A percentile compares a stretch with the other conserved stretches of the same genome.
Conservation (phyloP, 1,140 invertebrate genomes). For the Zophobas atratus region DNA sequence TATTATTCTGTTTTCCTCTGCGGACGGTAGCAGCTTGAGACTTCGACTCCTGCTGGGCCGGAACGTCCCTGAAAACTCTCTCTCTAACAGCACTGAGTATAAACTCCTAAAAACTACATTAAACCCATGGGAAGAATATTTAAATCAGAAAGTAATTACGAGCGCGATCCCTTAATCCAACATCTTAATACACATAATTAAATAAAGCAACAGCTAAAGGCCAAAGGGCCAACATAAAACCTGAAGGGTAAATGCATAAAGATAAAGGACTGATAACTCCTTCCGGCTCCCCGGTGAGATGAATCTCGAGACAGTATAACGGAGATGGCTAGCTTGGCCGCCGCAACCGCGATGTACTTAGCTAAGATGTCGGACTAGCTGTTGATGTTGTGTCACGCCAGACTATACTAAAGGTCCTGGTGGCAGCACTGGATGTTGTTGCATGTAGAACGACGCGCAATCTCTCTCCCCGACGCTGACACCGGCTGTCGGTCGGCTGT, state of each 20-base stretch:
- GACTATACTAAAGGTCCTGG: constrained; percentile 43
- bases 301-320: constrained; percentile 43
- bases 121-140: constrained; percentile 37
- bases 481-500: constrained; percentile 17
- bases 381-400: constrained; percentile 45
- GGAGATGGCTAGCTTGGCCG: constrained; percentile 56
- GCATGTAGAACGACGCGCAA: constrained; percentile 53
- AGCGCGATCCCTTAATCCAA: constrained; percentile 39
- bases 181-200: constrained; percentile 35
- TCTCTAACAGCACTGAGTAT: constrained; percentile 64
- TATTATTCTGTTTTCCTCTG: constrained; percentile 46
- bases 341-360: constrained; percentile 51
- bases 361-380: constrained; percentile 44
- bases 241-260: constrained; percentile 46
- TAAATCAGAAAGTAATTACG: constrained; percentile 45
- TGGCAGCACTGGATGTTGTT: constrained; percentile 56
- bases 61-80: constrained; percentile 66
- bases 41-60: constrained; percentile 66
- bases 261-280: constrained; percentile 41
- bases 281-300: constrained; percentile 38
- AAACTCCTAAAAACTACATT: constrained; percentile 45
- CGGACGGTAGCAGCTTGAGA: constrained; percentile 64
- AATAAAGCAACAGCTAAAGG: constrained; percentile 46
- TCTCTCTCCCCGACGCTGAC: constrained; percentile 34
- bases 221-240: constrained; percentile 41